These are phyloP conservation scores for Condylura cristata DNA, from an alignment of 2,113 vertebrate species.

Conservation along the genomic window DNA sequence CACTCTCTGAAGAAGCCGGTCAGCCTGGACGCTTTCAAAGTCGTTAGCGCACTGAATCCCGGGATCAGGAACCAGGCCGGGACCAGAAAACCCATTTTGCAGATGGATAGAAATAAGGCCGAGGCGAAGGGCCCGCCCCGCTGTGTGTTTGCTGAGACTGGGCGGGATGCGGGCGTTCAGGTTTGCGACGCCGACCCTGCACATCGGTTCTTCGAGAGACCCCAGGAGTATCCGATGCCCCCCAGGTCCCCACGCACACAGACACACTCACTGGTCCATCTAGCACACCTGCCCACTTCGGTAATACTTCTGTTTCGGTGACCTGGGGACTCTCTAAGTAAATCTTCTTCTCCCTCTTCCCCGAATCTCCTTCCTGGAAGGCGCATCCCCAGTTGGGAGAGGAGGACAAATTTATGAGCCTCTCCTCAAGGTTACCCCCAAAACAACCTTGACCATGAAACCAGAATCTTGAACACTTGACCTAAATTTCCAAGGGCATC, in stretches of 20 bases:
- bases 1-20: not conserved
- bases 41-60: slow-evolving; percentile 16
- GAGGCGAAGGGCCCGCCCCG: not conserved
- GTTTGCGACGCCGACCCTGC: not conserved
- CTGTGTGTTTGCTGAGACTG: no score
- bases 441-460: slow-evolving; percentile 84
- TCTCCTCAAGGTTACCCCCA: slow-evolving; percentile 68
- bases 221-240: not conserved
- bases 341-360: not conserved
- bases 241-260: not conserved
- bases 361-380: not conserved
- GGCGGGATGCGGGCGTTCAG: not conserved
- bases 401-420: slow-evolving; percentile 68
- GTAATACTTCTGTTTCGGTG: slow-evolving; percentile 33
- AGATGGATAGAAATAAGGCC: not conserved
- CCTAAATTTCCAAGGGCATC: slow-evolving; percentile 81
- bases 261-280: not conserved
- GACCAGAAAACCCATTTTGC: slow-evolving; percentile 29
- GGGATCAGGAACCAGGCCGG: not conserved
- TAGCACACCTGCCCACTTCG: slow-evolving; percentile 40
- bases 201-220: not conserved
- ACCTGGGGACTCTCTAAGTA: slow-evolving; percentile 64
- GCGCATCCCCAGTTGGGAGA: slow-evolving; percentile 53
- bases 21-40: not conserved
- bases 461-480: slow-evolving; percentile 74